Percentiles rank a stretch among this genome's conserved stretches.
phyloP scores from a whole-genome alignment of 2,113 vertebrate species.

The Columbina picui region DNA sequence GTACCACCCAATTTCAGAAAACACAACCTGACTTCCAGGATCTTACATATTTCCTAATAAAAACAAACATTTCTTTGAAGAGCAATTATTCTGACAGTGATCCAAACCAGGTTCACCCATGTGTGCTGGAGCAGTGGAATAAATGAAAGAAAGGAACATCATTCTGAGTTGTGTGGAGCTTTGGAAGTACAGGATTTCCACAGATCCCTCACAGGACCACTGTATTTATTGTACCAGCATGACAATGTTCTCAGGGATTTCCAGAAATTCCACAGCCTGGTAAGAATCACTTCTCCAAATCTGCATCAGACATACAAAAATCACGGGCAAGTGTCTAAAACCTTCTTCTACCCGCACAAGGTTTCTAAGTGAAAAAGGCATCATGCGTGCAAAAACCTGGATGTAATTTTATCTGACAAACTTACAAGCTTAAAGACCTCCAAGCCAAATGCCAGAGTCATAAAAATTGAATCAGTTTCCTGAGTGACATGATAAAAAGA shows the following conservation, averaged over 20 bases:
- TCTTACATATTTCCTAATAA: neutral
- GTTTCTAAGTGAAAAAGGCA: neutral
- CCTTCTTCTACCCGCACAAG: neutral
- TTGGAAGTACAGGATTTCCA: neutral
- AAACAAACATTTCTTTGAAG: neutral
- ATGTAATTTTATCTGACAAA: slow-evolving; percentile 1
- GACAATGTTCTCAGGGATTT: neutral
- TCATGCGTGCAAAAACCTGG: neutral
- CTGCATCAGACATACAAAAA: neutral
- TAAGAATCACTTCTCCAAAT: neutral
- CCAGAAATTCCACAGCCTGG: neutral
- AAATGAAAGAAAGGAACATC: neutral
- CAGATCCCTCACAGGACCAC: neutral
- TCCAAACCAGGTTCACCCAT: neutral
- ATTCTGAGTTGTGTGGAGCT: neutral
- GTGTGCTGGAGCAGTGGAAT: neutral
- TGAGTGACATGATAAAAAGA: slow-evolving; percentile 2
- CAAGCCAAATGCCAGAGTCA: neutral
- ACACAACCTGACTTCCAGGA: neutral
- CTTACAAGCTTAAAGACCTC: neutral
- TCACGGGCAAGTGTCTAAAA: neutral
- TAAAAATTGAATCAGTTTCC: neutral
- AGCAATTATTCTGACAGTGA: neutral
- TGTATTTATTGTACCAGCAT: neutral
- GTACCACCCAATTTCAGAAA: neutral